Evolutionary conservation across 2,113 vertebrate species (phyloP), one percentile per base, ranked within the genome.

Genomic region (Nycticorax nycticorax): DNA sequence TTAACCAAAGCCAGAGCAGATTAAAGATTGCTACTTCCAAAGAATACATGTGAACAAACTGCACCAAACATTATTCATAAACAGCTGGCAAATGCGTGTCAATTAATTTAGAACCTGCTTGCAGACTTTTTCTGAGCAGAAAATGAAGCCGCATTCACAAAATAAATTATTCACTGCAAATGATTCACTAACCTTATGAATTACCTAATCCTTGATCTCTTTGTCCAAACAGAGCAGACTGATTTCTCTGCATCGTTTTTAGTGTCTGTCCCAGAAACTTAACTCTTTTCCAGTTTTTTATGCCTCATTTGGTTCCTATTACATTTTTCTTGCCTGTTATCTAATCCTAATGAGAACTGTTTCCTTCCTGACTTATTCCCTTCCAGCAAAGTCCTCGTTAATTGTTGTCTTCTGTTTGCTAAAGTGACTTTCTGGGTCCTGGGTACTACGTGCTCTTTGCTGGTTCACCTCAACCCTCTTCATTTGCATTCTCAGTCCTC

Each of bases 401-500:
- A 89, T 91, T 79, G 33, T n/a, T 79, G 56, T 75, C 90, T 85
- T 57, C 41, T 39, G 33, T 68, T 92, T 37, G 60, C 63, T 88
- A n/a, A 55, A 45, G 85, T 80, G 59, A 22, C 57, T 76, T 75
- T 93, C 47, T 57, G 68, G 45, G 23, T 84, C 47, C 47, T 57
- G 68, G 50, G 23, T 84, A 64, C 41, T 89, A 17, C 59, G 9
- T 9, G 35, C 74, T 15, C 74, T 14, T 26, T 7, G 3, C 76
- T 93, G 96, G 60, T 55, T 94, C 93, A 87, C 93, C 88, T 96
- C 79, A 91, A 23, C 35, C 72, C 72, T 93, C 91, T 57, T 87
- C 35, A 94, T 96, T 91, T 93, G 79, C 79, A 84, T 90, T 63
- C 71, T 48, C 3, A 48, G 28, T 39, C 88, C 79, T 84, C 79